These are phyloP conservation scores for Linhomoeus sp. DNA, from an alignment of 2,888 invertebrate species.

Conservation along the genomic window DNA sequence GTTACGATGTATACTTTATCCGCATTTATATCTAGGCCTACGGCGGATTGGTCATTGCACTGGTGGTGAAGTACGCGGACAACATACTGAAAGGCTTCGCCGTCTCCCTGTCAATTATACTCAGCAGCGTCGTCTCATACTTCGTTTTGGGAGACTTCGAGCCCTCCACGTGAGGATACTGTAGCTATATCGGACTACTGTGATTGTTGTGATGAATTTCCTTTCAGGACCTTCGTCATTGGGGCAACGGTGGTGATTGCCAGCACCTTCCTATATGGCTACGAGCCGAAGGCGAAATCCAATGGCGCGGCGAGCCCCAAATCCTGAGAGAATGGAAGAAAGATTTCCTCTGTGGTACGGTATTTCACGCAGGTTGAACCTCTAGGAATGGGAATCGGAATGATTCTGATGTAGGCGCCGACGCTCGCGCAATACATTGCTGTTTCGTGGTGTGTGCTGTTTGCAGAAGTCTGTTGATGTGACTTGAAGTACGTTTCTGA, in stretches of 20 bases:
- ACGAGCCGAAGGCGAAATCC: too few relatives aligned
- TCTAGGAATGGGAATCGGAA: too few relatives aligned
- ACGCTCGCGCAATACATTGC: too few relatives aligned
- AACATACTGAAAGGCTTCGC: conserved; percentile 40
- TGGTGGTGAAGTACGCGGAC: conserved; percentile 40
- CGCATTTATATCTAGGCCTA: conserved; percentile 27
- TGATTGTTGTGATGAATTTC: not conserved
- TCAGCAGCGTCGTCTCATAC: conserved; percentile 35
- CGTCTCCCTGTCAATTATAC: conserved; percentile 36
- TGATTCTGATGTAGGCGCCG: too few relatives aligned
- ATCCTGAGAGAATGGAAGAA: too few relatives aligned
- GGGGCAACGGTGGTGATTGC: conserved; percentile 33
- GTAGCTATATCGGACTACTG: too few relatives aligned
- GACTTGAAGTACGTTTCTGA: too few relatives aligned
- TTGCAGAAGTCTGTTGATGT: too few relatives aligned
- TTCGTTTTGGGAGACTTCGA: conserved; percentile 32
- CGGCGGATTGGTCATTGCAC: conserved; percentile 35
- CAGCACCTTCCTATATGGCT: conserved; percentile 34
- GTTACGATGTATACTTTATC: not conserved
- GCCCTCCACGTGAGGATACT: conserved; percentile 29
- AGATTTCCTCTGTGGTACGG: too few relatives aligned
- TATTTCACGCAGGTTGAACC: too few relatives aligned
- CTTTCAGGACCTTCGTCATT: conserved; percentile 27
- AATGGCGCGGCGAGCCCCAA: too few relatives aligned
- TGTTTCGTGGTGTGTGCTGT: too few relatives aligned